Conservation (phyloP, 2,797 vertebrate species). For the Lophius americanus region DNA sequence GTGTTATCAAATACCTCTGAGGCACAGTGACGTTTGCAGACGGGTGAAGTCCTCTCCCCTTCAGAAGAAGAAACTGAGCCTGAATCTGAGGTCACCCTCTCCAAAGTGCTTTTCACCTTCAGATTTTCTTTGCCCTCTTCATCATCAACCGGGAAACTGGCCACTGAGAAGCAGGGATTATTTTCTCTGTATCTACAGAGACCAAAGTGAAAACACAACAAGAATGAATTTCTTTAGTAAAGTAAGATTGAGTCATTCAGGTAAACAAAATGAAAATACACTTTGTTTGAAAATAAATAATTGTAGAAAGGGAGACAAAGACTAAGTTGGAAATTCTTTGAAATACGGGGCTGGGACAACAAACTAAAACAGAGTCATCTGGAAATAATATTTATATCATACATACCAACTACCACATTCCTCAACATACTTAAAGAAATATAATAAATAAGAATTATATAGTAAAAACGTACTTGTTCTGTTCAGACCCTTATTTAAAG, state of each 20-base stretch:
- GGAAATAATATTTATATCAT: too few species aligned
- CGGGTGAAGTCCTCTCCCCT: conserved; percentile 70
- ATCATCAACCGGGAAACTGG: conserved; percentile 70
- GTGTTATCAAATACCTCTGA: conserved; percentile 61
- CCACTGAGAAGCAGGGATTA: conserved; percentile 80
- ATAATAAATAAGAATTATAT: too few species aligned
- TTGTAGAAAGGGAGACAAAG: too few species aligned
- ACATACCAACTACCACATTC: too few species aligned
- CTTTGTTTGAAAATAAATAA: background rate
- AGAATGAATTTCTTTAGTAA: background rate
- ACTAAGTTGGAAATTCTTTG: too few species aligned
- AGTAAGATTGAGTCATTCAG: background rate
- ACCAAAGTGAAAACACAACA: background rate
- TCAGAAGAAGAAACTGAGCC: conserved; percentile 84
- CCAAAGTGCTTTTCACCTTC: conserved; percentile 77
- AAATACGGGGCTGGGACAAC: too few species aligned
- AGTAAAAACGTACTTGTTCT: too few species aligned
- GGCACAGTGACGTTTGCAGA: conserved; percentile 22
- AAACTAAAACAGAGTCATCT: too few species aligned
- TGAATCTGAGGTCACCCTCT: conserved; percentile 84
- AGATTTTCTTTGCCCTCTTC: conserved; percentile 72
- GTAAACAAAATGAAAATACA: too few species aligned
- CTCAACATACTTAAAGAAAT: too few species aligned
- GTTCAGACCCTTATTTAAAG: too few species aligned
- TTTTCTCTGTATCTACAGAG: conserved; percentile 76